Conservation (phyloP, 2,797 vertebrate genomes). For the Pyrocephalus nanus region DNA sequence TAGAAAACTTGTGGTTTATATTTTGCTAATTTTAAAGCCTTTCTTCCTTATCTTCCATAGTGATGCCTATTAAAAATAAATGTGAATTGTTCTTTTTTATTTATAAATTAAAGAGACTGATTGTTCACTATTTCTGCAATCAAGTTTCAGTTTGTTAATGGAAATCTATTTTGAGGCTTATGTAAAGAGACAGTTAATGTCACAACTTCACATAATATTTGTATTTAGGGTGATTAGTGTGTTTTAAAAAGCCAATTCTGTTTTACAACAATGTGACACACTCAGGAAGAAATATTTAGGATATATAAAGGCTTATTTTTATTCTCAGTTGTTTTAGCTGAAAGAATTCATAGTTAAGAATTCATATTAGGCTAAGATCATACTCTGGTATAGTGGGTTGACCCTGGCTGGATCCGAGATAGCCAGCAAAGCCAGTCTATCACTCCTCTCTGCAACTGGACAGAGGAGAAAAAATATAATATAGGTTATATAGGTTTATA, state of each 20-base stretch:
- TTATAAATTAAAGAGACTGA: constrained; percentile 3
- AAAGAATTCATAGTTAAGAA: neutral
- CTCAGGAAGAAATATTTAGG: neutral
- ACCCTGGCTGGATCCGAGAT: no score
- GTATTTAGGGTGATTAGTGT: neutral
- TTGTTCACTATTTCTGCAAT: neutral
- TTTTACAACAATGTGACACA: neutral
- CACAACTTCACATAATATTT: neutral
- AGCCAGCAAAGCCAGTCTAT: no score
- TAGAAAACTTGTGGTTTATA: neutral
- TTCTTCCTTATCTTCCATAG: constrained; percentile 6
- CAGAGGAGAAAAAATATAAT: no score
- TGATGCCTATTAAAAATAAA: neutral
- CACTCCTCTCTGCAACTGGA: no score
- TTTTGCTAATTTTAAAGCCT: constrained; percentile 36
- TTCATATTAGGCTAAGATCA: neutral
- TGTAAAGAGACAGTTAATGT: neutral
- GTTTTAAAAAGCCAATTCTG: neutral
- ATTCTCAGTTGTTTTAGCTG: neutral
- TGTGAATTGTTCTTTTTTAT: neutral
- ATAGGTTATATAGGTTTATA: no score
- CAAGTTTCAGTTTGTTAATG: neutral
- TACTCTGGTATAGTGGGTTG: neutral
- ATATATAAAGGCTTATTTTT: neutral
- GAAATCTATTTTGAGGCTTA: neutral